phyloP scores from a whole-genome alignment of 2,113 vertebrate genomes.

The Syngnathus typhle region DNA sequence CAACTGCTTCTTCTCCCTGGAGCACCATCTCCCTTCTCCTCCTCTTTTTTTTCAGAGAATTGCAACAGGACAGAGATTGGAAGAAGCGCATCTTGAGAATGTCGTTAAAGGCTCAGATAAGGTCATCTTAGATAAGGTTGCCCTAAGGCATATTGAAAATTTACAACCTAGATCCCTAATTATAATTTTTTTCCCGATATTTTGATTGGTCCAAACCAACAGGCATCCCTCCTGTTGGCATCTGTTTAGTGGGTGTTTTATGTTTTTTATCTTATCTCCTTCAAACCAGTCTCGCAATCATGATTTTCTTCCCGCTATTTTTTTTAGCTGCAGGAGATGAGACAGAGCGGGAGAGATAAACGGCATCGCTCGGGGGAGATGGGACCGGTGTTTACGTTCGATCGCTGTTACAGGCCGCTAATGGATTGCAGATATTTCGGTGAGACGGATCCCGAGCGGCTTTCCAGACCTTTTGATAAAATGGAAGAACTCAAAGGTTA shows the following conservation, averaged over 20 bases:
- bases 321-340: constrained; percentile 37
- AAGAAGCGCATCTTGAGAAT: constrained; percentile 30
- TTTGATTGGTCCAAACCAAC: background rate
- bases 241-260: constrained; percentile 28
- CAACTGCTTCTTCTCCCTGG: constrained; percentile 26
- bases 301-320: constrained; percentile 42
- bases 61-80: constrained; percentile 36
- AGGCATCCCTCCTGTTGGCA: constrained; percentile 1
- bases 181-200: background rate
- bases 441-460: background rate
- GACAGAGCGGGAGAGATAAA: constrained; percentile 34
- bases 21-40: constrained; percentile 36
- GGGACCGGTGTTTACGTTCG: background rate
- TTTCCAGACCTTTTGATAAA: background rate
- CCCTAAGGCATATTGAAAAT: background rate
- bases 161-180: constrained; percentile 10
- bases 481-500: background rate
- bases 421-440: background rate
- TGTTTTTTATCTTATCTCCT: constrained; percentile 56
- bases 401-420: background rate
- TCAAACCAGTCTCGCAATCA: constrained; percentile 22
- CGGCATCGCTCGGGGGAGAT: constrained; percentile 9
- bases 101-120: constrained; percentile 2
- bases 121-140: constrained; percentile 11
- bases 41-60: constrained; percentile 20